phyloP scores from a whole-genome alignment of 1,140 invertebrate genomes.

The Drosophila nebulosa region DNA sequence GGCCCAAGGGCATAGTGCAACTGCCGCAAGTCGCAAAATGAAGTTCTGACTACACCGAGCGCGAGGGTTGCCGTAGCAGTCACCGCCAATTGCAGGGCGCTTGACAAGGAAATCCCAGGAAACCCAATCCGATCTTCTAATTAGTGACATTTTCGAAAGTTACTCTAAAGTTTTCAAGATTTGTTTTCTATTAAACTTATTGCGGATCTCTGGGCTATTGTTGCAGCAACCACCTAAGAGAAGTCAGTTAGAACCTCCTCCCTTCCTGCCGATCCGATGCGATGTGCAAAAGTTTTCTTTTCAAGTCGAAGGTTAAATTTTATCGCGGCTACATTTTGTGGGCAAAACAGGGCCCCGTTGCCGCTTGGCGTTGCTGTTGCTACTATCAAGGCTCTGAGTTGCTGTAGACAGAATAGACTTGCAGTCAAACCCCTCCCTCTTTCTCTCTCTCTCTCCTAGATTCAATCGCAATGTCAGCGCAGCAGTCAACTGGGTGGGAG shows the following conservation, averaged over 20 bases:
- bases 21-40: neutral
- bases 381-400: conserved; percentile 63
- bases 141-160: neutral
- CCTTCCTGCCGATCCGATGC: too few species aligned
- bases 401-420: conserved; percentile 20
- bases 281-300: conserved; percentile 32
- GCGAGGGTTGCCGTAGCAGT: neutral
- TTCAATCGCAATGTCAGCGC: conserved; percentile 25
- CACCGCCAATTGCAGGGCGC: neutral
- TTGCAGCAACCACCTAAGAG: neutral
- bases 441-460: neutral
- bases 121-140: neutral
- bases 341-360: conserved; percentile 2
- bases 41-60: neutral
- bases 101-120: neutral
- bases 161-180: too few species aligned
- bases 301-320: conserved; percentile 76
- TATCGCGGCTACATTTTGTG: conserved; percentile 41
- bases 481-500: conserved; percentile 36
- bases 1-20: neutral
- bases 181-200: neutral
- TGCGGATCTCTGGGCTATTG: neutral
- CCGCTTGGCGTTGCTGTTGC: conserved; percentile 8
- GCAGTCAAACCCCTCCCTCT: neutral
- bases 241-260: too few species aligned